Percentiles rank a stretch among this genome's conserved stretches.
phyloP scores from a whole-genome alignment of 2,888 invertebrate genomes.

The Labia minor region DNA sequence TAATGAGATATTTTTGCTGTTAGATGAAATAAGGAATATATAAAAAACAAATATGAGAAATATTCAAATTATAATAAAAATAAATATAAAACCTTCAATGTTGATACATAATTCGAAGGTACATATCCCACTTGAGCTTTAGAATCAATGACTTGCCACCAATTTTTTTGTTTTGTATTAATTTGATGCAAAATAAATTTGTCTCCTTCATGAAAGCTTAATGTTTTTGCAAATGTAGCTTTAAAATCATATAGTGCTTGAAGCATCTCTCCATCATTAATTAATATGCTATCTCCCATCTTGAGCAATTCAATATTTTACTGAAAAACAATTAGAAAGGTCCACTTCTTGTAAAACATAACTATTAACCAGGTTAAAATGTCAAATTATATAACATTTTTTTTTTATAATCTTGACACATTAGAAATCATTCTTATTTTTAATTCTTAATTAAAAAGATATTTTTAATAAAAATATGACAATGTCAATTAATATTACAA shows the following conservation, averaged over 20 bases:
- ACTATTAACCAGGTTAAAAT: background rate
- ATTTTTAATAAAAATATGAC: too few species aligned
- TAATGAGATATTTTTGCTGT: too few species aligned
- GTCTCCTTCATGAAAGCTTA: conserved; percentile 69
- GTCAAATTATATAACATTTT: background rate
- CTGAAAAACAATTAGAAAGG: background rate
- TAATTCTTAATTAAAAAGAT: too few species aligned
- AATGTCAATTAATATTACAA: too few species aligned
- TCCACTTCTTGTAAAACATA: background rate
- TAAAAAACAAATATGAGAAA: too few species aligned
- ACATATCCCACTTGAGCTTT: conserved; percentile 75
- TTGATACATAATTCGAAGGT: conserved; percentile 75
- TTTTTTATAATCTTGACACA: too few species aligned
- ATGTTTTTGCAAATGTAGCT: conserved; percentile 69
- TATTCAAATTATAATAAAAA: too few species aligned
- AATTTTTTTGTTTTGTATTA: conserved; percentile 67
- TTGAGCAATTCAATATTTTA: conserved; percentile 13
- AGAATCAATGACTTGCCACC: conserved; percentile 81
- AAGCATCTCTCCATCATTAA: conserved; percentile 51
- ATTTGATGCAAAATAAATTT: conserved; percentile 69
- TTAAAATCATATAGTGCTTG: conserved; percentile 75
- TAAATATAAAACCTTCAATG: conserved; percentile 63
- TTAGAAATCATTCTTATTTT: too few species aligned
- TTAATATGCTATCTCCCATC: conserved; percentile 15
- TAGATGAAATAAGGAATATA: too few species aligned